Base-by-base conservation (phyloP, 2,113 vertebrate genomes). In the Syrmaticus mikado region DNA sequence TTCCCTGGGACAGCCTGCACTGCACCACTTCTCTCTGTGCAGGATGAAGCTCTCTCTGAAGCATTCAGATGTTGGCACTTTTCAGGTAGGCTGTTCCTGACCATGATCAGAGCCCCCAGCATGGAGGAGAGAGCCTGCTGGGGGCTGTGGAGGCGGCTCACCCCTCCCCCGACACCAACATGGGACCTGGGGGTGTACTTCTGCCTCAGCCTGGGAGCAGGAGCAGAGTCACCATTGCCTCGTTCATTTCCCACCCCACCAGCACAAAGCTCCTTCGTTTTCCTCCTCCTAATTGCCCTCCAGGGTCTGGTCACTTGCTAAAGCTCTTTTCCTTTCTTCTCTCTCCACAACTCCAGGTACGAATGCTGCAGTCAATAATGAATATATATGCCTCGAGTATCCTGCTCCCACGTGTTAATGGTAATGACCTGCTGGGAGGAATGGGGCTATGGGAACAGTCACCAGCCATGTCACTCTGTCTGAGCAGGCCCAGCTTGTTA, bases 41-140 rank as follows among this genome's bases (percentile, higher is more conserved):
- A 98, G 98, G 91, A 66, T 98, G 73, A 41, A 43, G 38, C 73
- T 98, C 21, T 74, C 96, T 9, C 93, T 98, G 90, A 97, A 97
- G 93, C 90, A 94, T 12, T 98, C 98, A 0, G 55, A 97, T 16
- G 46, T 98, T 0, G 97, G 97, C 41, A 12, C 71, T 58, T 98
- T 98, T 77, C 55, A 94, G 75, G 98, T 98, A 77, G 97, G 97
- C 82, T 43, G 1, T 21, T 36, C n/a, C 65, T 43, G 45, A 8
- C n/a, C 22, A 4, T 7, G 17, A 27, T 7, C 82, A 83, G 43
- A 86, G 11, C 3, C 17, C 38, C 8, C 28, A 43, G 32, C 48
- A 25, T 4, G 65, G 81, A 67, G 36, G 25, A 2, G 8, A 71
- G 64, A 83, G 55, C 67, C 64, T 89, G 30, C 9, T 9, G 32